Evolutionary conservation across 2,888 invertebrate species (phyloP), one percentile per base, ranked within the genome.

Genomic region (Xestia sexstrigata): DNA sequence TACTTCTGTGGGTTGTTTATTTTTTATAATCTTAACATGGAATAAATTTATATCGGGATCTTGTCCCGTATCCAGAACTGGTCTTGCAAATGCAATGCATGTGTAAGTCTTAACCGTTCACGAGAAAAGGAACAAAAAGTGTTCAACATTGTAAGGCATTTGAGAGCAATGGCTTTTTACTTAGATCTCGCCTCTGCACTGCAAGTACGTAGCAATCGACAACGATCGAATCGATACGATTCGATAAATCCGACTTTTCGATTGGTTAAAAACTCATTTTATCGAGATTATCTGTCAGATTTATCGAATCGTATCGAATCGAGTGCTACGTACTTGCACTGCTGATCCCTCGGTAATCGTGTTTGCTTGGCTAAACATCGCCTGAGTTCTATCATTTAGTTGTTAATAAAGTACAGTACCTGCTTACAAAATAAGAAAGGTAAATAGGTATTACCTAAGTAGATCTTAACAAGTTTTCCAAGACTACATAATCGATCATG

Each of bases 11-110:
- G 60, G 70, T 79, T 72, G n/a, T 60, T 65, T 55, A 60, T 74
- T 79, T 79, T 84, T 58, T 74, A 39, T 42, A 75, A 79, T 72
- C 52, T 45, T 76, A 76, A 69, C 66, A 74, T 71, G 62, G 62
- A 71, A 81, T 79, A 71, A 77, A 83, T 83, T 86, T 81, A 84
- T 78, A 86, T 74, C 83, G 81, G 87, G 86, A 83, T 86, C 82
- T 81, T 81, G 84, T 77, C 83, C 87, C 71, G 85, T 78, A 85
- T 83, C 67, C 79, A 88, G 85, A 88, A 90, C 90, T 69, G 89
- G 90, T 90, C 83, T 86, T 85, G 71, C 49, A 60, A 77, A 87
- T 85, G 74, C 52, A 60, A 76, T 52, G 70, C 65, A 69, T 69
- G 69, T 69, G 69, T 65, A 70, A 74, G 76, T 80, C 69, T 67